These are phyloP conservation scores for Heliconius ismenius DNA, from an alignment of 2,888 invertebrate species.

Conservation along the genomic window DNA sequence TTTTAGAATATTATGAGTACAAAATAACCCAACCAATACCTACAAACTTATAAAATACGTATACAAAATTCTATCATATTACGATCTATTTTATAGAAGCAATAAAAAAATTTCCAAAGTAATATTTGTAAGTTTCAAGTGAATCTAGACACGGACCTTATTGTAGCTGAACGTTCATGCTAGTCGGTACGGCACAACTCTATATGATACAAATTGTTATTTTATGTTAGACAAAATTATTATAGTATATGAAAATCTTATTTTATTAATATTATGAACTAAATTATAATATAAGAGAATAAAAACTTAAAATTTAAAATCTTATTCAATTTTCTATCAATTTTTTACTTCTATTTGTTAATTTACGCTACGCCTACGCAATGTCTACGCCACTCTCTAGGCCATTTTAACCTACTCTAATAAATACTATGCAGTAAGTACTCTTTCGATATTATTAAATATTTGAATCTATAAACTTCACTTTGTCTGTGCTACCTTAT, in stretches of 20 bases:
- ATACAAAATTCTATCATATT: neutral
- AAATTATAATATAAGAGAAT: neutral
- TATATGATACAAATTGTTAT: conserved; percentile 14
- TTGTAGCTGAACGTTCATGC: neutral
- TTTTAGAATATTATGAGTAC: too few species aligned
- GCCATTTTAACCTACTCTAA: too few species aligned
- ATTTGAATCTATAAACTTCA: too few species aligned
- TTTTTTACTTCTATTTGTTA: too few species aligned
- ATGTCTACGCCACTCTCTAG: too few species aligned
- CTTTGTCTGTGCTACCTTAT: too few species aligned
- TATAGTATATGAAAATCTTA: neutral
- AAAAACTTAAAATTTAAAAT: too few species aligned
- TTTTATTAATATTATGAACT: neutral
- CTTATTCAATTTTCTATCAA: too few species aligned
- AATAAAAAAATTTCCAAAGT: neutral
- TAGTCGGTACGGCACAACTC: neutral
- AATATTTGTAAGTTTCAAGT: conserved; percentile 18
- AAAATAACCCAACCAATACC: neutral
- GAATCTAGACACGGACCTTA: conserved; percentile 17
- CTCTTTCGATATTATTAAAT: too few species aligned
- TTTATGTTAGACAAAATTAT: conserved; percentile 5
- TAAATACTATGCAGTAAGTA: too few species aligned
- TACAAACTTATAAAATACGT: neutral
- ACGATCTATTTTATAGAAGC: neutral
- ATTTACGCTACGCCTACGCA: too few species aligned